Base-by-base conservation (phyloP, 2,797 vertebrate species). In the Coregonus ussuriensis region DNA sequence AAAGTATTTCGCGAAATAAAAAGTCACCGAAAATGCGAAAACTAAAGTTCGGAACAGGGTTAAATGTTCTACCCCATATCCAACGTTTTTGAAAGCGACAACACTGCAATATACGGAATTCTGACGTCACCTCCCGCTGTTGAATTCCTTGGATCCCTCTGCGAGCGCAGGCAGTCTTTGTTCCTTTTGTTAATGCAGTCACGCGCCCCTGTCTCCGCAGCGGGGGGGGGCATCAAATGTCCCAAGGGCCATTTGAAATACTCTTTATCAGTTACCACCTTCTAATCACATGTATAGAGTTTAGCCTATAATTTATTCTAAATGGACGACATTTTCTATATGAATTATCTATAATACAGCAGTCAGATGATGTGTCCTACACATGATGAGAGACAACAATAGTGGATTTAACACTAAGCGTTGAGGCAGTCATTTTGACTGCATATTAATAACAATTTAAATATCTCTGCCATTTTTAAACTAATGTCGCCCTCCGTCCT, bases 91-190 rank as follows among this genome's bases (percentile, higher is more conserved):
- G n/a, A 74, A 70, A 75, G 79, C 29, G 21, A 84, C 79, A 85
- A 84, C 76, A 13, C 63, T 6, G 4, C 59, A 54, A 29, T 47
- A 70, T 65, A 41, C 74, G 56, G 51, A 62, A 71, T 51, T 77
- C 68, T 86, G 83, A 88, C 85, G 87, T 88, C 87, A 85, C 75
- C 82, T 81, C 83, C 82, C 82, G 81, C 80, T 53, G 75, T 75
- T 72, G 66, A 82, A 84, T 25, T 25, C 25, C 25, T 25, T 25
- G 25, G 25, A 25, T 85, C 76, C 51, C 79, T 72, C 68, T 33
- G 78, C 76, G 41, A 21, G 37, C 33, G 54, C 59, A 63, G 59
- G 33, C 69, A 33, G n/a, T 63, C 73, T 67, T 78, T 75, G 63
- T 75, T 75, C 74, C 35, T 76, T 73, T 76, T 63, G 71, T 68